A percentile compares a stretch with the other conserved stretches of the same genome.
Evolutionary conservation across 2,797 vertebrate species (phyloP).

Genomic region (Pangasius djambal): DNA sequence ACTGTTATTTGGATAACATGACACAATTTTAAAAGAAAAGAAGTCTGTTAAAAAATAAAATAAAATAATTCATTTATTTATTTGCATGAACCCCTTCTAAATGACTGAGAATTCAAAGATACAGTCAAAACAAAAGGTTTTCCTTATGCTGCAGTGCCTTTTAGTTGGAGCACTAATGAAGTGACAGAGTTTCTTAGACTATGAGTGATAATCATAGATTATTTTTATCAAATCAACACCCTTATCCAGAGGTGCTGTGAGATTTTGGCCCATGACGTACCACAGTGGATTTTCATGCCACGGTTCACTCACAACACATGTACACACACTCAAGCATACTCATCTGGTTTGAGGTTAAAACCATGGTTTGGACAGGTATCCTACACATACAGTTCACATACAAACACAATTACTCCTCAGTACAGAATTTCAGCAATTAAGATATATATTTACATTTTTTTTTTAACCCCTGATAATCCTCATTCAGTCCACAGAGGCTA

Average conservation of each 20-base stretch:
- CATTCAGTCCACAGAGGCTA: constrained; percentile 47
- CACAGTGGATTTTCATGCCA: constrained; percentile 30
- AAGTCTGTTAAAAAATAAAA: background rate
- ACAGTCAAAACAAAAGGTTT: constrained; percentile 46
- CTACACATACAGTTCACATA: constrained; percentile 31
- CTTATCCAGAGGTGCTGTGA: constrained; percentile 14
- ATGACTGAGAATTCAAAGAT: constrained; percentile 39
- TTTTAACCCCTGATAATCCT: constrained; percentile 33
- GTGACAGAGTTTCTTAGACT: background rate
- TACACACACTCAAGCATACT: constrained; percentile 17
- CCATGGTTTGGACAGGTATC: constrained; percentile 53
- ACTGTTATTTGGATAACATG: background rate
- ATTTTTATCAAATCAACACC: background rate
- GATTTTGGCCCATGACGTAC: background rate
- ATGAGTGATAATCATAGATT: background rate
- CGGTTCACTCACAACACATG: constrained; percentile 17
- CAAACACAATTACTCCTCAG: constrained; percentile 60
- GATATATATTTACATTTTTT: constrained; percentile 38
- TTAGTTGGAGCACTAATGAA: background rate
- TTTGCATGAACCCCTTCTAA: background rate
- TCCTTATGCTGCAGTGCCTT: constrained; percentile 10
- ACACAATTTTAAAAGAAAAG: constrained; percentile 9
- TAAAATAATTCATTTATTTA: background rate
- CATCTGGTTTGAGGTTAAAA: constrained; percentile 43
- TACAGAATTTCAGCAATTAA: constrained; percentile 35